A percentile compares a stretch with the other conserved stretches of the same genome.
Conservation (phyloP, 1,140 invertebrate species). For the Drosophila serrata region DNA sequence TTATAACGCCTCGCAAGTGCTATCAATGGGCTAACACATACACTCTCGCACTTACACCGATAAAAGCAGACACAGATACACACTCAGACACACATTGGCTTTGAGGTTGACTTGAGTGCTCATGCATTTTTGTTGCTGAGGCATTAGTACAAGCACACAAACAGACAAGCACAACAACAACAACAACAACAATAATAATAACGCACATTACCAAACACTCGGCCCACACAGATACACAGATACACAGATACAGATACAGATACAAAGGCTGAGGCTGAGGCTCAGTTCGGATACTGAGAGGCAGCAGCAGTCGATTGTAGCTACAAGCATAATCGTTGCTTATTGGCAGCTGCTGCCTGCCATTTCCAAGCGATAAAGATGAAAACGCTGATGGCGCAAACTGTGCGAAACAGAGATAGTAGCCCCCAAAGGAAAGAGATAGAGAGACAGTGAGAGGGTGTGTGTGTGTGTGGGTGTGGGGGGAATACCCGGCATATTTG, state of each 20-base stretch:
- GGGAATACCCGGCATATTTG: constrained; percentile 2
- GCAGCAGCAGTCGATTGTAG: constrained; percentile 68
- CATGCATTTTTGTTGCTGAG: constrained; percentile 70
- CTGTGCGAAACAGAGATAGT: constrained; percentile 34
- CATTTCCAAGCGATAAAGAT: constrained; percentile 57
- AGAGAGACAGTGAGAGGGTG: background rate
- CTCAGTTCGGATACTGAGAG: constrained; percentile 12
- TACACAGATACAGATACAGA: constrained; percentile 12
- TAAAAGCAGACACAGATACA: constrained; percentile 20
- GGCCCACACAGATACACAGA: constrained; percentile 6
- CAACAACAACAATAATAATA: constrained; percentile 5
- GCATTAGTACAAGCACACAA: constrained; percentile 59
- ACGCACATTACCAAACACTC: constrained; percentile 41
- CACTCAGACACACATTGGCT: constrained; percentile 32
- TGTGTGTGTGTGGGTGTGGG: background rate
- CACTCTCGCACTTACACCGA: constrained; percentile 4
- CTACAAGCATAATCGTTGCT: constrained; percentile 81
- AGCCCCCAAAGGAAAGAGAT: background rate
- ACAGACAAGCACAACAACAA: constrained; percentile 46
- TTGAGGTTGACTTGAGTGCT: constrained; percentile 69
- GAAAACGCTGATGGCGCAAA: constrained; percentile 76
- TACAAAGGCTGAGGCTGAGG: constrained; percentile 17
- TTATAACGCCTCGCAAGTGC: constrained; percentile 80
- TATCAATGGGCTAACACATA: constrained; percentile 67
- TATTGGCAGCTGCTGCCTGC: constrained; percentile 76